Evolutionary conservation across 1,140 invertebrate species (phyloP).

Genomic region (Lordiphosa clarofinis): DNA sequence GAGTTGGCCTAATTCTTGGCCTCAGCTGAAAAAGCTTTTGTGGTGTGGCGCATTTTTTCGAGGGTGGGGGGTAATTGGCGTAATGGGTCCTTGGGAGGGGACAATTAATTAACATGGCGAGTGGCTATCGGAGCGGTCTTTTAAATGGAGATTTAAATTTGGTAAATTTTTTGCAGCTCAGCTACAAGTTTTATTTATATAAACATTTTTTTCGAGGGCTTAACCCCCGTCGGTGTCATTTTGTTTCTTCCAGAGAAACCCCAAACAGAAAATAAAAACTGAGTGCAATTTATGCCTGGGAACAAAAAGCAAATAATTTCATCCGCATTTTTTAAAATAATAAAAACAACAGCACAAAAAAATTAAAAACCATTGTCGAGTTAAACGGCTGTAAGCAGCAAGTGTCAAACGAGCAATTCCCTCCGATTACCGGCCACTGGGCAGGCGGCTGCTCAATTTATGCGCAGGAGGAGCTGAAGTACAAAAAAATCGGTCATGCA

Average conservation of each 20-base stretch:
- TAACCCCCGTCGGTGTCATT: too few species aligned
- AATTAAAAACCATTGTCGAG: conserved; percentile 54
- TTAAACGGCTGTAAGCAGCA: conserved; percentile 73
- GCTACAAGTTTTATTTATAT: too few species aligned
- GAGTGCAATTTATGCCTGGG: conserved; percentile 56
- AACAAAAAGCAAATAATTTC: conserved; percentile 64
- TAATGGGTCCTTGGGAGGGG: not conserved
- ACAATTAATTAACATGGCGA: conserved; percentile 5
- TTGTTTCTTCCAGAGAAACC: not conserved
- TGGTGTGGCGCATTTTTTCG: conserved; percentile 5
- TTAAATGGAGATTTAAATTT: not conserved
- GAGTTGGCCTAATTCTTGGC: conserved; percentile 56
- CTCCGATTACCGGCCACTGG: conserved; percentile 36
- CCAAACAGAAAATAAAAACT: conserved; percentile 25
- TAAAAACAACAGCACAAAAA: conserved; percentile 17
- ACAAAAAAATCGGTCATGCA: conserved; percentile 30
- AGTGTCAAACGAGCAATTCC: conserved; percentile 62
- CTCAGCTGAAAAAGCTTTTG: conserved; percentile 4
- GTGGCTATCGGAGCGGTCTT: not conserved
- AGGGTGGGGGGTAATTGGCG: not conserved
- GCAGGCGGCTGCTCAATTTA: conserved; percentile 52
- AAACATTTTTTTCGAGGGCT: not conserved
- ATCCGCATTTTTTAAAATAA: too few species aligned
- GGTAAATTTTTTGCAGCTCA: not conserved
- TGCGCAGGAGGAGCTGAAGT: conserved; percentile 23